Evolutionary conservation across 2,113 vertebrate genomes (phyloP).

Genomic region (Lampris megalopsis): DNA sequence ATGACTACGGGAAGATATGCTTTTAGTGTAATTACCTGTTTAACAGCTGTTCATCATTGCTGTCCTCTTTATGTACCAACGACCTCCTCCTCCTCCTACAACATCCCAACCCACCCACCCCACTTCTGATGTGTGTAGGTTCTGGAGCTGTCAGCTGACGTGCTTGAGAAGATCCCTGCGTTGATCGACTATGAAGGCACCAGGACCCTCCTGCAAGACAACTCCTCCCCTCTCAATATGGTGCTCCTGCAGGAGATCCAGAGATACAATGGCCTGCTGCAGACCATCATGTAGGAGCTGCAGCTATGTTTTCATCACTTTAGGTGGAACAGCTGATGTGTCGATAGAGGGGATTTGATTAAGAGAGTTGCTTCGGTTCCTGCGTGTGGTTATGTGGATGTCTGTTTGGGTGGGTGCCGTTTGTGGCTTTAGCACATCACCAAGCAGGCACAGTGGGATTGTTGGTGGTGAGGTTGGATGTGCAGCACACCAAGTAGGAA

Average conservation of each 20-base stretch:
- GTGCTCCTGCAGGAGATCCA: slow-evolving; percentile 92
- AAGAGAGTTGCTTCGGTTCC: too few species aligned
- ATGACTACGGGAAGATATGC: too few species aligned
- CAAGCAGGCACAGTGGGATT: too few species aligned
- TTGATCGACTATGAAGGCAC: slow-evolving; percentile 84
- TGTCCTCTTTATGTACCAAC: not conserved
- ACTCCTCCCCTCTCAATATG: slow-evolving; percentile 86
- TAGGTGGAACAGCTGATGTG: too few species aligned
- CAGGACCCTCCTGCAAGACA: slow-evolving; percentile 77
- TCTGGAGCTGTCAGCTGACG: slow-evolving; percentile 84
- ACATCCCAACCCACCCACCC: not conserved
- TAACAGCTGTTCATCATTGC: too few species aligned
- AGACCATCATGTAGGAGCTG: slow-evolving; percentile 80
- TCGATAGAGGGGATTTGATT: too few species aligned
- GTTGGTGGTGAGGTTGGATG: too few species aligned
- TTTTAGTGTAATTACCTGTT: too few species aligned
- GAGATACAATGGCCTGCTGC: slow-evolving; percentile 88
- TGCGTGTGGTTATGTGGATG: not conserved
- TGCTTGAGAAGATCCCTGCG: slow-evolving; percentile 84
- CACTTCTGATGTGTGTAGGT: slow-evolving; percentile 77
- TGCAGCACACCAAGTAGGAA: too few species aligned
- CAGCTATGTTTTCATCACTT: too few species aligned
- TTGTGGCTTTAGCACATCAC: not conserved
- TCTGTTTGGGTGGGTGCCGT: slow-evolving; percentile 4
- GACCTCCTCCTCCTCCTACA: not conserved